These are phyloP conservation scores for Lissonota sp. DNA, from an alignment of 2,888 invertebrate species.

Conservation along the genomic window DNA sequence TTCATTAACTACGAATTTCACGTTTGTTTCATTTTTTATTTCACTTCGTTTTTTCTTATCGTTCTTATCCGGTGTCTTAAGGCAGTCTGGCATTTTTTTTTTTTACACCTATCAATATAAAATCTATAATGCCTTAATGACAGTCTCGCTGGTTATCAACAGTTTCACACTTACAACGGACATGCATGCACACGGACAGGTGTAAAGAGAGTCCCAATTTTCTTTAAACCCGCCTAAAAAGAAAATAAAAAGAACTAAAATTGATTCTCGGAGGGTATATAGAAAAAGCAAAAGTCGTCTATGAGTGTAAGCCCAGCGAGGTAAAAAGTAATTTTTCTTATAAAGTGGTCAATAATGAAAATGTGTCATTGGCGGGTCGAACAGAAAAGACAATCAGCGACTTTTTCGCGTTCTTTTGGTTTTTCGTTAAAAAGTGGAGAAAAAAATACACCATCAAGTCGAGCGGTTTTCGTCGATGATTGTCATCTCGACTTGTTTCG, in stretches of 20 bases:
- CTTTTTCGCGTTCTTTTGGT: constrained; percentile 1
- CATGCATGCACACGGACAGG: constrained; percentile 4
- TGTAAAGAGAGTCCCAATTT: constrained; percentile 43
- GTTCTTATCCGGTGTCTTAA: constrained; percentile 12
- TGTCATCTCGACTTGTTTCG: constrained; percentile 5
- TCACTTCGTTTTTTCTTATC: constrained; percentile 14
- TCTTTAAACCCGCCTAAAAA: constrained; percentile 38
- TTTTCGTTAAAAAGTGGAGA: background rate
- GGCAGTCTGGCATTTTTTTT: constrained; percentile 31
- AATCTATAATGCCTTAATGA: background rate
- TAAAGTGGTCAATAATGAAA: no score
- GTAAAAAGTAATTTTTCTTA: no score
- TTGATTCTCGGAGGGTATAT: background rate
- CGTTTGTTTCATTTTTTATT: constrained; percentile 22
- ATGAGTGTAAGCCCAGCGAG: no score
- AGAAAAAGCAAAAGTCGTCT: no score
- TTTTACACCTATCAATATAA: background rate
- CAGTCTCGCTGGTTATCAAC: background rate
- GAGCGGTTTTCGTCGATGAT: constrained; percentile 6
- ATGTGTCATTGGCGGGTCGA: no score
- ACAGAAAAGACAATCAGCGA: constrained; percentile 6
- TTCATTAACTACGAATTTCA: constrained; percentile 22
- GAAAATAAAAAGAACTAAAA: background rate
- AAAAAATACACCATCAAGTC: constrained; percentile 18
- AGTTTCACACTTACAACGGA: background rate